These are phyloP conservation scores for Tetragnatha versicolor DNA, from an alignment of 1,140 invertebrate species.

Conservation along the genomic window DNA sequence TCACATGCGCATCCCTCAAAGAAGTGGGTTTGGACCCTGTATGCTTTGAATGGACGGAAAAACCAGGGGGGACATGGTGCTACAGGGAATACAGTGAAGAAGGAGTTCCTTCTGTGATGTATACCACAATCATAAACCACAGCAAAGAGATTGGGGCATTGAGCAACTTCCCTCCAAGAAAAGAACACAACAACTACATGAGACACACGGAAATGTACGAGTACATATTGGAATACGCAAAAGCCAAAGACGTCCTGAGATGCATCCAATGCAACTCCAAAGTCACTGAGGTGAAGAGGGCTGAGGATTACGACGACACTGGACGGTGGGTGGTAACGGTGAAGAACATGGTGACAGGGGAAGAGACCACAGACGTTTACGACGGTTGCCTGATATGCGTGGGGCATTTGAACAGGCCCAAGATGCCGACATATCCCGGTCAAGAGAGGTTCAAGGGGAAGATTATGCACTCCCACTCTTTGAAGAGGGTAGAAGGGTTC, in stretches of 20 bases:
- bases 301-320: conserved; percentile 61
- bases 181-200: conserved; percentile 65
- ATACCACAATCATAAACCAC: conserved; percentile 64
- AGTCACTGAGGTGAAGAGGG: conserved; percentile 60
- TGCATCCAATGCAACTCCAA: conserved; percentile 63
- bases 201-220: conserved; percentile 62
- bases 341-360: conserved; percentile 42
- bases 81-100: conserved; percentile 63
- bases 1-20: conserved; percentile 37
- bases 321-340: conserved; percentile 64
- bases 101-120: conserved; percentile 58
- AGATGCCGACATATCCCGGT: conserved; percentile 58
- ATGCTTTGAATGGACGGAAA: conserved; percentile 66
- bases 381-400: conserved; percentile 59
- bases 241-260: conserved; percentile 61
- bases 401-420: conserved; percentile 61
- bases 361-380: conserved; percentile 61
- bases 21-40: conserved; percentile 59
- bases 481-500: conserved; percentile 4
- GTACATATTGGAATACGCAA: conserved; percentile 63
- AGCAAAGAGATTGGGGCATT: conserved; percentile 64
- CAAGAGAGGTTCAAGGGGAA: conserved; percentile 64
- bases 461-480: conserved; percentile 64
- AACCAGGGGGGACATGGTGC: conserved; percentile 68
- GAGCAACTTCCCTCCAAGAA: conserved; percentile 65